phyloP scores from a whole-genome alignment of 2,113 vertebrate genomes.

The Oryzias curvinotus region DNA sequence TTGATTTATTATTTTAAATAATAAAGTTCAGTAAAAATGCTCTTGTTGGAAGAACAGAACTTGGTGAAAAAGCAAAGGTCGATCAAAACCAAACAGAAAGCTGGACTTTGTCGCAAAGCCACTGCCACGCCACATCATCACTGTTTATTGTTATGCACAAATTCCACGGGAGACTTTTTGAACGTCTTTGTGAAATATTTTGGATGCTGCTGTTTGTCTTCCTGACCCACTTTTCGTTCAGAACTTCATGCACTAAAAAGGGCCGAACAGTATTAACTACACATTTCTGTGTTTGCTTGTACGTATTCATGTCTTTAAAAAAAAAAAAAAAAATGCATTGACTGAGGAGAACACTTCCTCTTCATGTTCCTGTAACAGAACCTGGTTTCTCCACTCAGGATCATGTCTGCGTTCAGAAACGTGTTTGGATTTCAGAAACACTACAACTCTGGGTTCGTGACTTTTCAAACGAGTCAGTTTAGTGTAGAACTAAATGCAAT shows the following conservation, averaged over 20 bases:
- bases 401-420: conserved; percentile 58
- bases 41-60: no score
- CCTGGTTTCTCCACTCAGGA: conserved; percentile 47
- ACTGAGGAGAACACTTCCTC: conserved; percentile 28
- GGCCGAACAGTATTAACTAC: conserved; percentile 52
- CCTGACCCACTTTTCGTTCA: conserved; percentile 15
- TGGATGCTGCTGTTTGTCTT: conserved; percentile 39
- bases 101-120: conserved; percentile 22
- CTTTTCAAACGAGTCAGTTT: conserved; percentile 12
- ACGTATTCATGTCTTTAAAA: not conserved
- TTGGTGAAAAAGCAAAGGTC: no score
- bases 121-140: conserved; percentile 44
- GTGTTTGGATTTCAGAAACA: conserved; percentile 18
- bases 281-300: conserved; percentile 11
- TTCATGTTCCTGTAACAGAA: conserved; percentile 20
- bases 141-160: conserved; percentile 32
- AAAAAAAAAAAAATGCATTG: not conserved
- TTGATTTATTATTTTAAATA: no score
- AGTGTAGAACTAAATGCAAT: conserved; percentile 6
- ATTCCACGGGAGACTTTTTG: conserved; percentile 27
- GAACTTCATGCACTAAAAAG: conserved; percentile 33
- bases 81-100: no score
- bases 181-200: conserved; percentile 46
- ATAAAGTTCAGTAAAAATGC: no score
- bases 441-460: conserved; percentile 30